phyloP scores from a whole-genome alignment of 2,113 vertebrate genomes.

The Rhagologus leucostigma region DNA sequence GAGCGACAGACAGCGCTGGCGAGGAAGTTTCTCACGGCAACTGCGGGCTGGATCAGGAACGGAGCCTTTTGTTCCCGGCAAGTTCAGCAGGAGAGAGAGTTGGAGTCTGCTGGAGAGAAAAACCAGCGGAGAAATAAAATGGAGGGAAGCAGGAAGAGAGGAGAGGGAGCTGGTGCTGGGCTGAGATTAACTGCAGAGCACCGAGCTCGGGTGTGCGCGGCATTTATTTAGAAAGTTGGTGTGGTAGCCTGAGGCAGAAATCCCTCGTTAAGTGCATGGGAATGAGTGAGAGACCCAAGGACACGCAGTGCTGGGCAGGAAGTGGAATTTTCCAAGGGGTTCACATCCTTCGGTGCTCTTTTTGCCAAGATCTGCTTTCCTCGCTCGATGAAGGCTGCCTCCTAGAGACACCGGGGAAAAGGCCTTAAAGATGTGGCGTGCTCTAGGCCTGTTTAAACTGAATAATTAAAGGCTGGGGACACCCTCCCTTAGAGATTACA shows the following conservation, averaged over 20 bases:
- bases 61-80: slow-evolving; percentile 68
- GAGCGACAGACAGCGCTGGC: slow-evolving; percentile 34
- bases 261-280: slow-evolving; percentile 13
- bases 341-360: slow-evolving; percentile 52
- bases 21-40: slow-evolving; percentile 68
- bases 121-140: slow-evolving; percentile 59
- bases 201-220: background rate
- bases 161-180: background rate
- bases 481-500: background rate
- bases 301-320: slow-evolving; percentile 51
- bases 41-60: slow-evolving; percentile 73
- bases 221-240: background rate
- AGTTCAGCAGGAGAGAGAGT: slow-evolving; percentile 54
- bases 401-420: background rate
- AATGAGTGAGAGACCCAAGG: slow-evolving; percentile 52
- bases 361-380: background rate
- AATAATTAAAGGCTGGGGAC: background rate
- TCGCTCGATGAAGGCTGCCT: slow-evolving; percentile 24
- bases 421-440: background rate
- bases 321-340: slow-evolving; percentile 58
- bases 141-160: slow-evolving; percentile 56
- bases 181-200: background rate
- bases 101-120: slow-evolving; percentile 38
- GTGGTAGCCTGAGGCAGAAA: slow-evolving; percentile 8
- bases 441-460: background rate